Conservation (phyloP, 2,888 invertebrate species). For the Cordilura impudica region DNA sequence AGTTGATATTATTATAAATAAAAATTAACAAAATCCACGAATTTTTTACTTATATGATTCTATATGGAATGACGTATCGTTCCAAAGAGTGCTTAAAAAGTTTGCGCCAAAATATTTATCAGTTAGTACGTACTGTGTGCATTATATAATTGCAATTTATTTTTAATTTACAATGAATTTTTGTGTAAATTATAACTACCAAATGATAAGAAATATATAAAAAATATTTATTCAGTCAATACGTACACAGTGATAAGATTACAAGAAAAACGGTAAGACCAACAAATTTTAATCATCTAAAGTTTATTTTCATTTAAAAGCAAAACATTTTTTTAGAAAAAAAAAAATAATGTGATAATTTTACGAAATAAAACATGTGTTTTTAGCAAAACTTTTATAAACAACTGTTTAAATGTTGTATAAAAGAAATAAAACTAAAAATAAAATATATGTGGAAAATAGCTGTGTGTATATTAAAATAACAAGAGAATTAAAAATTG, state of each 20-base stretch:
- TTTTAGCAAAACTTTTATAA: background rate
- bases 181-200: background rate
- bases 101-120: background rate
- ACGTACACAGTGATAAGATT: background rate
- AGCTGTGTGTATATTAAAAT: background rate
- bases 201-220: background rate
- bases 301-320: background rate
- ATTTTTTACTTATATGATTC: too few species aligned
- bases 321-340: background rate
- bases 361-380: conserved; percentile 31
- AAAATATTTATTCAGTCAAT: background rate
- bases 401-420: background rate
- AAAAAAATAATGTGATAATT: background rate
- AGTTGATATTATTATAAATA: too few species aligned
- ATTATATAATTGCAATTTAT: background rate
- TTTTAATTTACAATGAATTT: background rate
- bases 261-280: background rate
- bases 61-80: too few species aligned
- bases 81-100: too few species aligned
- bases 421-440: background rate
- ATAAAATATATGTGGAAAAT: background rate
- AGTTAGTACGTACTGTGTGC: background rate
- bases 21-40: too few species aligned
- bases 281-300: background rate
- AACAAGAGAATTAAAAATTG: background rate